Evolutionary conservation across 37 sponge, comb jelly and placozoan genomes (phyloP), one percentile per base, ranked within the genome.

Genomic region (Mnemiopsis leidyi): DNA sequence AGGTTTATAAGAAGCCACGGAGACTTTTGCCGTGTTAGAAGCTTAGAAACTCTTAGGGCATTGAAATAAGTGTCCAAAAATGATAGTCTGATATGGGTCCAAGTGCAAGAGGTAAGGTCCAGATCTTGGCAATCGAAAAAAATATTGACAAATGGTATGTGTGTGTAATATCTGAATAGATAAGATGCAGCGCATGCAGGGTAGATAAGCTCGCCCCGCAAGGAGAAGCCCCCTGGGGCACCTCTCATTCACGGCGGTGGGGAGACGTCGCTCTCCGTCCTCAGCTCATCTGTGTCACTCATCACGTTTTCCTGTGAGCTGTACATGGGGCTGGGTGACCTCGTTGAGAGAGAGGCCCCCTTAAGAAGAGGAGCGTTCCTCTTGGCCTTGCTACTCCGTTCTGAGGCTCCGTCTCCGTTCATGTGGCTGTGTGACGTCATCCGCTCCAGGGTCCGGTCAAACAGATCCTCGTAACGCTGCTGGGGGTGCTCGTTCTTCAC

Each of bases 261-360:
- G 16, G 35, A 32, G 61, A 28, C 23, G 23, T 85, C 90, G 23
- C 90, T 85, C 61, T 85, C 90, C 61, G 61, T 77, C 79, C 79
- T 38, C 90, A 85, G 90, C 61, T 85, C 90, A n/a, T 85, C 90
- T 39, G 40, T 40, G 30, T 85, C 90, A n/a, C 40, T 85, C 40
- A 38, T 40, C 23, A 38, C 61, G 39, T 85, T 21, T 18, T 85
- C 90, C 40, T 85, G 40, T 3, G 90, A 85, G 30, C 38, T 36
- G 61, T 85, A 85, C 90, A 85, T 40, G 61, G 90, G 90, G 23
- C 90, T 85, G 61, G 90, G 90, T 3, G 90, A 85, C 29, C 61
- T 35, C 29, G 90, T 85, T 0, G 90, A 85, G 40, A 85, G 61
- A 33, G 90, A 85, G 3, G 90, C 90, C n/a, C 90, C 90, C 82